Conservation (phyloP, 1,140 invertebrate genomes). For the Achroia grisella region DNA sequence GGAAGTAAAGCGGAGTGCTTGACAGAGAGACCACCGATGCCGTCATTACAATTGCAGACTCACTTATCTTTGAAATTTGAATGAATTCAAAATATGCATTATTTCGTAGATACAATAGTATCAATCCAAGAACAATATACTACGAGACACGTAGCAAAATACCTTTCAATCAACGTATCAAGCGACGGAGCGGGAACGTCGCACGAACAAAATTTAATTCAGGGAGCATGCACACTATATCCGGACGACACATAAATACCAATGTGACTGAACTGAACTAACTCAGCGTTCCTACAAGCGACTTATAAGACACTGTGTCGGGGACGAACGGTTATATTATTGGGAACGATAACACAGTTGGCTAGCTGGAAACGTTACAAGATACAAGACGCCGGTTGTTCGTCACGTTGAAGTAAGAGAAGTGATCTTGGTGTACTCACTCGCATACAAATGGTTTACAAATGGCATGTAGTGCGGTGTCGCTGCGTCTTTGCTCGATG, state of each 20-base stretch:
- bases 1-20: no score
- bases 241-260: conserved; percentile 26
- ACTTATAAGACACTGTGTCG: conserved; percentile 10
- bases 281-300: conserved; percentile 4
- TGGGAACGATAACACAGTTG: background rate
- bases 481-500: conserved; percentile 15
- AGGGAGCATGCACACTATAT: conserved; percentile 25
- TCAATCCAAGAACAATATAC: no score
- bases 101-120: no score
- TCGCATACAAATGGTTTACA: conserved; percentile 67
- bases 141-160: conserved; percentile 27
- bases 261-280: conserved; percentile 18
- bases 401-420: conserved; percentile 57
- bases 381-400: conserved; percentile 17
- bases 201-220: conserved; percentile 31
- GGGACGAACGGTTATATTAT: background rate
- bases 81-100: no score
- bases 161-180: conserved; percentile 42
- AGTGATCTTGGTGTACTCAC: conserved; percentile 43
- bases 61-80: no score
- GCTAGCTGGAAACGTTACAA: conserved; percentile 4
- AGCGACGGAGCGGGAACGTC: conserved; percentile 15
- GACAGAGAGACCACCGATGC: no score
- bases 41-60: no score
- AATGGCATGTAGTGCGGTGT: conserved; percentile 38